These are phyloP conservation scores for Gordius sp. DNA, from an alignment of 2,888 invertebrate species.

Conservation along the genomic window DNA sequence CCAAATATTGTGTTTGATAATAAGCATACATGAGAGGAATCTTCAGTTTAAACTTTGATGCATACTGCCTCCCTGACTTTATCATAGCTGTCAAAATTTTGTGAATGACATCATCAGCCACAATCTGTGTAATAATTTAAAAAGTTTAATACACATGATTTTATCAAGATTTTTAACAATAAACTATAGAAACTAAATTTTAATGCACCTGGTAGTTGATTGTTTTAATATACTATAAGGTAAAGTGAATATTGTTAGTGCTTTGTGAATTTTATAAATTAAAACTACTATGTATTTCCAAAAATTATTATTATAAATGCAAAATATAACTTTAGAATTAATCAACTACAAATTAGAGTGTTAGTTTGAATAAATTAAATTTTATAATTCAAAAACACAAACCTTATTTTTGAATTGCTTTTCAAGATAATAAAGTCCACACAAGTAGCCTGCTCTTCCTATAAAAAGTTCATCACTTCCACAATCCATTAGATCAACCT, in stretches of 20 bases:
- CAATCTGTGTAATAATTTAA: background rate
- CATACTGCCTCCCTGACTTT: background rate
- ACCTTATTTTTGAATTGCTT: background rate
- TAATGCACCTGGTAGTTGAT: background rate
- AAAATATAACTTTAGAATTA: background rate
- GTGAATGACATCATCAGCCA: background rate
- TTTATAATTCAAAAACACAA: background rate
- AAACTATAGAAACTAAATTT: background rate
- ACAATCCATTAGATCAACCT: no score
- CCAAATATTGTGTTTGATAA: background rate
- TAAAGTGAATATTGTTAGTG: background rate
- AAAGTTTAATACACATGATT: no score
- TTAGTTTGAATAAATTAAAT: background rate
- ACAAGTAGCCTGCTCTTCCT: slow-evolving; percentile 9
- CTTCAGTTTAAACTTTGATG: background rate
- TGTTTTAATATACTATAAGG: background rate
- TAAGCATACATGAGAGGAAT: background rate
- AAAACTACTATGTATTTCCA: background rate
- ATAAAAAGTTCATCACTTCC: slow-evolving; percentile 9
- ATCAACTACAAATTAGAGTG: background rate
- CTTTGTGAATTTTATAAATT: background rate
- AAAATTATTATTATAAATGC: background rate
- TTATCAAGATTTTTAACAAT: background rate
- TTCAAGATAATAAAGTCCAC: background rate
- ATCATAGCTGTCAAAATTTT: background rate